Conservation (phyloP, 1,140 invertebrate species). For the Euglossa dilemma region DNA sequence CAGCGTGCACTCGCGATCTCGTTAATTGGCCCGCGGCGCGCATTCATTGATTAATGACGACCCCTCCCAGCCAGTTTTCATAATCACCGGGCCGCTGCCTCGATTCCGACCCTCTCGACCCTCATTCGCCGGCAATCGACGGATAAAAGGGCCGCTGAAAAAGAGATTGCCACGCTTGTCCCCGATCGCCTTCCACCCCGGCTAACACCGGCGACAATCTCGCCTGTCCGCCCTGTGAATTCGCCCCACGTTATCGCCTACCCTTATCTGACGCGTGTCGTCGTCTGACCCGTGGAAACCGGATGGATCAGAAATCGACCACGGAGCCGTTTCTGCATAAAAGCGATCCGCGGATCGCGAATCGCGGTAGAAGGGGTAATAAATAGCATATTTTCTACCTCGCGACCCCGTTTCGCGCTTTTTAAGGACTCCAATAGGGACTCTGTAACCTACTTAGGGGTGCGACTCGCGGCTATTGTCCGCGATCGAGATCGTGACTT, state of each 20-base stretch:
- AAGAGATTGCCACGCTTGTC: constrained; percentile 7
- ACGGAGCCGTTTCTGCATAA: background rate
- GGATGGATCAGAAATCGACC: constrained; percentile 7
- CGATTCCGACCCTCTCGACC: constrained; percentile 40
- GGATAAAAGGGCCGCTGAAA: constrained; percentile 52
- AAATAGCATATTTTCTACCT: constrained; percentile 14
- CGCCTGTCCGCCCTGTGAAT: background rate
- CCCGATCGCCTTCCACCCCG: background rate
- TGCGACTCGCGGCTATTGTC: background rate
- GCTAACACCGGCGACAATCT: background rate
- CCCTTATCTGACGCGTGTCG: background rate
- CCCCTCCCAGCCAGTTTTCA: constrained; percentile 47
- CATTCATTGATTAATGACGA: constrained; percentile 62
- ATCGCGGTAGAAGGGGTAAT: background rate
- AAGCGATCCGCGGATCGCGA: background rate
- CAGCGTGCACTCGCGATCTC: constrained; percentile 37
- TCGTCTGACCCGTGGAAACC: too few species aligned
- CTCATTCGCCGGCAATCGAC: constrained; percentile 21
- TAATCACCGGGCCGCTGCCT: constrained; percentile 45
- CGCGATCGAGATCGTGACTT: background rate
- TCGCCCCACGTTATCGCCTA: background rate
- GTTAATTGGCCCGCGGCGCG: constrained; percentile 56
- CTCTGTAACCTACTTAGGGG: too few species aligned
- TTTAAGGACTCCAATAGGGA: background rate
- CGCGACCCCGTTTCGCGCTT: background rate